Base-by-base conservation (phyloP, 1,140 invertebrate genomes). In the Brachionus paranguensis region DNA sequence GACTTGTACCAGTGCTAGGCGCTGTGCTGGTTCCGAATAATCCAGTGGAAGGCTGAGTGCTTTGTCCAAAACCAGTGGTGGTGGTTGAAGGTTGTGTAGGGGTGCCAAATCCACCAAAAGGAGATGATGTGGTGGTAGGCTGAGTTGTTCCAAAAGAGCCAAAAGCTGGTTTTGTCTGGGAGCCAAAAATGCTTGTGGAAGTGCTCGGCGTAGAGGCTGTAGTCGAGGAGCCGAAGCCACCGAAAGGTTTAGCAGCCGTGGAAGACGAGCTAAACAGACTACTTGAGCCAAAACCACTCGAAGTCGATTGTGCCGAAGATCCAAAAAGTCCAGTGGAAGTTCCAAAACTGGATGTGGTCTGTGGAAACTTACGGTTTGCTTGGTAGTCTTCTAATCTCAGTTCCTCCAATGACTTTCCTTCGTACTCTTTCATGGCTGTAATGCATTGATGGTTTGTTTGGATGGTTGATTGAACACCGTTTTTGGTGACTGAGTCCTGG, bases 401-500 rank as follows among this genome's bases (percentile, higher is more conserved):
- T 89, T 99, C 96, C 88, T 90, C 85, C 29, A 98, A 89, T 1
- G 95, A 96, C 90, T 98, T 98, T 27, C 87, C 90, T 87, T 98
- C 96, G 90, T 98, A 98, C 87, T 98, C 96, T 90, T 98, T 97
- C 96, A 98, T 98, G 84, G 94, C 95, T 4, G 95, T 96, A 53
- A 98, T 98, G 87, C 95, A 97, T 88, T 97, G 94, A 89, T 97
- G 95, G 86, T 94, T 92, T 2, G 95, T 98, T 84, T 92, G 94
- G 85, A 99, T 95, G 83, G 91, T 95, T 85, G 92, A 92, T 1
- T 93, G 92, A 11, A 92, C 91, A 2, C 94, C 94, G 88, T 93
- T 93, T 89, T 97, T 97, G 29, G 88, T 85, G 91, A 98, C 94
- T 0, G 95, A 94, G 88, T 98, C 96, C 0, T 93, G 94, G 17